Evolutionary conservation across 2,113 vertebrate species (phyloP).

Genomic region (Isurus oxyrinchus): DNA sequence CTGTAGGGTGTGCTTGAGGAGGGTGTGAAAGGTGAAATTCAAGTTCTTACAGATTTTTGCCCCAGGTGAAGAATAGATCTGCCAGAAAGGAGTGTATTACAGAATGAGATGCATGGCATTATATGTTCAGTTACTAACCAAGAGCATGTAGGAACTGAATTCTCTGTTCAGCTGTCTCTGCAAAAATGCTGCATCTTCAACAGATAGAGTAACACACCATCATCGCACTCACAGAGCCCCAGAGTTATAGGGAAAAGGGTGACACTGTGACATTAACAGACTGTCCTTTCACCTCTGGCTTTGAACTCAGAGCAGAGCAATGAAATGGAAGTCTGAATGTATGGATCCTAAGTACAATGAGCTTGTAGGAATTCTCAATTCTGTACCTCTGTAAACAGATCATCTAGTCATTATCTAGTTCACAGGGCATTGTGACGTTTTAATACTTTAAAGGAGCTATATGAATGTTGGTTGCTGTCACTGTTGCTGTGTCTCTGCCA

Average conservation of each 20-base stretch:
- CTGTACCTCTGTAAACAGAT: neutral
- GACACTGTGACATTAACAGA: neutral
- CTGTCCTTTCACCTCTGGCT: neutral
- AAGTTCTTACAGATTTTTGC: neutral
- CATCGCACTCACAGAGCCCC: neutral
- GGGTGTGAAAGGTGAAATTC: neutral
- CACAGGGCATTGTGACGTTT: neutral
- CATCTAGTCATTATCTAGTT: too few species aligned
- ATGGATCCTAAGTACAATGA: neutral
- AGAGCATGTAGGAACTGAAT: neutral
- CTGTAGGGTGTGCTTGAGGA: neutral
- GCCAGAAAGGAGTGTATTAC: neutral
- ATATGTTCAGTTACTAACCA: neutral
- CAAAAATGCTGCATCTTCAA: neutral
- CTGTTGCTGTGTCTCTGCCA: neutral
- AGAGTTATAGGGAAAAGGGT: neutral
- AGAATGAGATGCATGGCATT: neutral
- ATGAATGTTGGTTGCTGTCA: neutral
- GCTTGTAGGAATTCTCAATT: neutral
- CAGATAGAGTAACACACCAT: neutral
- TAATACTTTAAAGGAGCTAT: neutral
- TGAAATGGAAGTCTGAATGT: neutral
- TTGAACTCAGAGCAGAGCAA: neutral
- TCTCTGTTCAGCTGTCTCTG: neutral
- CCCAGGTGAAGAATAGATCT: neutral